Conservation (phyloP, 2,888 invertebrate genomes). For the Rambutsinella grinnellia region DNA sequence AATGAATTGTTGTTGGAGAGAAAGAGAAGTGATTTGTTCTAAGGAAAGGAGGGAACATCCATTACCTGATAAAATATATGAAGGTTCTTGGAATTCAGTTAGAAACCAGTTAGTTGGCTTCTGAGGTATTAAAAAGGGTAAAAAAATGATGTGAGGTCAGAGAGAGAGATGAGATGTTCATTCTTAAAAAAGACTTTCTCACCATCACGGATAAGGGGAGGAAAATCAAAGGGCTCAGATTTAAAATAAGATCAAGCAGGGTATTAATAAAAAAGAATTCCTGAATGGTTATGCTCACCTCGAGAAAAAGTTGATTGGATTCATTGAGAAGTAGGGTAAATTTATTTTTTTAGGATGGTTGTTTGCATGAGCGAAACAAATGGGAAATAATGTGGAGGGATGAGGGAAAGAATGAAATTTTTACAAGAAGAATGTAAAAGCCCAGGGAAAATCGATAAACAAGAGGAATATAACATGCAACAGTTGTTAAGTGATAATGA, state of each 20-base stretch:
- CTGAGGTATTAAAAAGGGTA: not conserved
- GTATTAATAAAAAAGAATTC: no score
- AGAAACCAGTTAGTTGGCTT: not conserved
- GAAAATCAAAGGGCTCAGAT: not conserved
- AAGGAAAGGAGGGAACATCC: conserved; percentile 7
- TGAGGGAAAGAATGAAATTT: conserved; percentile 4
- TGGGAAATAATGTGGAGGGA: not conserved
- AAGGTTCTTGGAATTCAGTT: not conserved
- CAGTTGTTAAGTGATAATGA: no score
- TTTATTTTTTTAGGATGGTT: not conserved
- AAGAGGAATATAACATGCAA: conserved; percentile 15
- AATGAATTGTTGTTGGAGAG: no score
- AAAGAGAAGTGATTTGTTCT: no score
- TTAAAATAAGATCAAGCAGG: no score
- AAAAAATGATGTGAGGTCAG: no score
- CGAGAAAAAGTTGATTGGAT: no score
- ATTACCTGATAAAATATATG: no score
- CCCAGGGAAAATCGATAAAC: no score
- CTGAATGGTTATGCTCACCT: not conserved
- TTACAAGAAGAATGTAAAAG: not conserved
- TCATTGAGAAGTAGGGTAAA: not conserved
- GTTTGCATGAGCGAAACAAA: not conserved
- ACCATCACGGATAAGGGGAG: no score
- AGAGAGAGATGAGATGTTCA: no score
- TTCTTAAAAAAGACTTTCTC: no score